A percentile compares a stretch with the other conserved stretches of the same genome.
Conservation (phyloP, 2,113 vertebrate species). For the Smithornis capensis region DNA sequence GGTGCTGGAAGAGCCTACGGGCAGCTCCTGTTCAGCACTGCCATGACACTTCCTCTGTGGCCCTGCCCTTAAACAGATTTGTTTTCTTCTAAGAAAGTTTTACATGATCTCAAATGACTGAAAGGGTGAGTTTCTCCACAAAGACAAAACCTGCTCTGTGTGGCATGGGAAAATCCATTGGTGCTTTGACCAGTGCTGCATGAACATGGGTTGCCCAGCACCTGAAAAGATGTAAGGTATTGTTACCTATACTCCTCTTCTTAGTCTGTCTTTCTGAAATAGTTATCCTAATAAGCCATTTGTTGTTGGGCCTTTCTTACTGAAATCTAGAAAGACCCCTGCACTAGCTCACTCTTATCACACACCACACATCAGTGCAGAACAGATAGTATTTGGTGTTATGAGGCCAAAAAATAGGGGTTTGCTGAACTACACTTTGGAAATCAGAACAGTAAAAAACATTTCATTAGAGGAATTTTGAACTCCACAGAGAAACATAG, state of each 20-base stretch:
- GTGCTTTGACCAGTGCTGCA: background rate
- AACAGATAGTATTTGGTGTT: background rate
- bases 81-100: background rate
- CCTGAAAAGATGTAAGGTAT: background rate
- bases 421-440: background rate
- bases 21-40: background rate
- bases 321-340: background rate
- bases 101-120: background rate
- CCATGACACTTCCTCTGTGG: fast-evolving
- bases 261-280: background rate
- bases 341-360: background rate
- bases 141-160: background rate
- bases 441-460: background rate
- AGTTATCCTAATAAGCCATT: background rate
- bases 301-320: background rate
- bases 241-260: background rate
- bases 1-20: fast-evolving
- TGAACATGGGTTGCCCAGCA: background rate
- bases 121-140: background rate
- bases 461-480: background rate
- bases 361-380: background rate
- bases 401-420: background rate
- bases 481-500: background rate
- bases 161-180: background rate
- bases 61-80: background rate